Evolutionary conservation across 2,888 invertebrate species (phyloP), one percentile per base, ranked within the genome.

Genomic region (Altica lythri): DNA sequence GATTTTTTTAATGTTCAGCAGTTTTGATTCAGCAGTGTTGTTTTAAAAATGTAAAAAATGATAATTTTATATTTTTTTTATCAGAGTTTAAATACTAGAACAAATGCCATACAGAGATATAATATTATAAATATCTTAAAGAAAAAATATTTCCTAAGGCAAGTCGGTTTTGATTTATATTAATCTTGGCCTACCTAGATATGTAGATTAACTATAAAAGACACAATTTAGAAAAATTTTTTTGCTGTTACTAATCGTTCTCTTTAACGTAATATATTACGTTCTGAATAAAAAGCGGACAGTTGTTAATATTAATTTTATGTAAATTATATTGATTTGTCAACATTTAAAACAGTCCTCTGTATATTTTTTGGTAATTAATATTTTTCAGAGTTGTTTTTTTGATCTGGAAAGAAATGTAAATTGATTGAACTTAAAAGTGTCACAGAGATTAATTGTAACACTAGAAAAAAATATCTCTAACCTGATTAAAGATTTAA

Each of bases 181-280:
- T 44, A 27, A 44, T 44, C 44, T 30, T 44, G 44, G 44, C 44
- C 44, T 30, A 44, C 44, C 30, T 44, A 30, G 18, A 44, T 44
- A 44, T 44, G 44, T 44, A 44, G 44, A 44, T 44, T 44, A 30
- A 12, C n/a, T 30, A 17, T 29, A 30, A 29, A 30, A 16, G 29
- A 43, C 14, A 38, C 38, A 43, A 43, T 16, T 43, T 43, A 14
- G 13, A 30, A 27, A 44, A 44, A 44, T 30, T 18, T 18, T 38
- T 38, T 44, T 6, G 30, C 44, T 44, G 30, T 44, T 44, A 44
- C 44, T 30, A 44, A 44, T 44, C 29, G 44, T 17, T 44, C 44
- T 30, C 44, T 44, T 44, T 44, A 44, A 30, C 16, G 30, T 44
- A 44, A 44, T 44, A 44, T 44, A 44, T 44, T 44, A 30, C 30